Conservation (phyloP, 2,113 vertebrate species). For the Speoplatyrhinus poulsoni region DNA sequence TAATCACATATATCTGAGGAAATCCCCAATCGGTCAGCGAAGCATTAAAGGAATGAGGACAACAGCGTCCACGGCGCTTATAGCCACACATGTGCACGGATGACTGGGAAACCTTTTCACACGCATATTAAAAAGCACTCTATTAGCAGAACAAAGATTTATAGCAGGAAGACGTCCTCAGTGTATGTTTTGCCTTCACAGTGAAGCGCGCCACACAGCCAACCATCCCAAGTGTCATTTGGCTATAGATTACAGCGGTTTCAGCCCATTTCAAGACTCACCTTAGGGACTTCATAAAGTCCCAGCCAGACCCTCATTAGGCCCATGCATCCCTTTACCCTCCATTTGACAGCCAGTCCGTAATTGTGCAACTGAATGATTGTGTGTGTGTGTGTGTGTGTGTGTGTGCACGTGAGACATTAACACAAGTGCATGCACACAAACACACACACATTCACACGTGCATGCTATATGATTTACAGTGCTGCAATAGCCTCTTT, state of each 20-base stretch:
- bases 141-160: conserved; percentile 33
- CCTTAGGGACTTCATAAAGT: conserved; percentile 60
- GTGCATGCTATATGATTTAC: conserved; percentile 50
- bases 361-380: too few species aligned
- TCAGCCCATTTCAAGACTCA: conserved; percentile 49
- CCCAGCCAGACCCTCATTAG: conserved; percentile 61
- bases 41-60: conserved; percentile 21
- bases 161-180: conserved; percentile 10
- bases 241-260: conserved; percentile 61
- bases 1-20: not conserved
- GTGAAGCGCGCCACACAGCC: not conserved
- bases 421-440: not conserved
- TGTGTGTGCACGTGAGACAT: not conserved
- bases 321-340: conserved; percentile 48
- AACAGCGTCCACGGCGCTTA: not conserved
- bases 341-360: conserved; percentile 9
- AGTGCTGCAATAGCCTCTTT: conserved; percentile 49
- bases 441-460: conserved; percentile 16
- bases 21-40: conserved; percentile 5
- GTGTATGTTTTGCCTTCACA: conserved; percentile 10
- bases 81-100: conserved; percentile 10
- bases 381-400: too few species aligned
- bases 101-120: conserved; percentile 7
- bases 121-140: not conserved
- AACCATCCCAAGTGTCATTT: conserved; percentile 48